Conservation (phyloP, 1,140 invertebrate species). For the Stegodyphus dumicola region DNA sequence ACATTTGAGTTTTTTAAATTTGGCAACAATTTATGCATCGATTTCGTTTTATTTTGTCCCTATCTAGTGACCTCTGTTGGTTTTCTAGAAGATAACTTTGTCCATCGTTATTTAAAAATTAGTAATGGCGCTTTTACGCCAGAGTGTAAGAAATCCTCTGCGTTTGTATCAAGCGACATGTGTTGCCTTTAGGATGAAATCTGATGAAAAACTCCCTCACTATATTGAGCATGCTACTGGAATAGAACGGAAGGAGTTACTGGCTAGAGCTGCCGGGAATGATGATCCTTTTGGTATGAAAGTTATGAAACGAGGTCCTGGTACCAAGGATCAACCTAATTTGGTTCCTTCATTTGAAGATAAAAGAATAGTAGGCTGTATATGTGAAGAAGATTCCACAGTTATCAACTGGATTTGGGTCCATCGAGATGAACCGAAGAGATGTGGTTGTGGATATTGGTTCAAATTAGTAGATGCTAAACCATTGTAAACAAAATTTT, state of each 20-base stretch:
- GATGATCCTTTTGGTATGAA: conserved; percentile 91
- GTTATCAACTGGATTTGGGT: conserved; percentile 94
- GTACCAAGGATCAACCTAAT: conserved; percentile 88
- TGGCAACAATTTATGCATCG: no score
- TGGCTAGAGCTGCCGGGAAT: conserved; percentile 86
- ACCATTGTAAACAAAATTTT: conserved; percentile 35
- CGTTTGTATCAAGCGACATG: conserved; percentile 19
- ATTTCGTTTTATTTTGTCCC: no score
- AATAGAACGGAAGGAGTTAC: conserved; percentile 87
- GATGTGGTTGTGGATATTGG: conserved; percentile 96
- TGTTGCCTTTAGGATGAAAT: conserved; percentile 4
- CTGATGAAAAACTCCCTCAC: conserved; percentile 28
- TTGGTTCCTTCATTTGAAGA: conserved; percentile 89
- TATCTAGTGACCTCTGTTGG: neutral
- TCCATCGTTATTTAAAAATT: neutral
- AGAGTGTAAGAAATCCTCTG: neutral
- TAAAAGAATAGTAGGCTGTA: conserved; percentile 91
- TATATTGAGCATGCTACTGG: conserved; percentile 90
- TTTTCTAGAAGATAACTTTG: conserved; percentile 1
- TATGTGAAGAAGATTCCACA: conserved; percentile 94
- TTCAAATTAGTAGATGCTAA: conserved; percentile 84
- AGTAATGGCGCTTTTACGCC: conserved; percentile 30
- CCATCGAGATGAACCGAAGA: conserved; percentile 84
- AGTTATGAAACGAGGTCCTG: conserved; percentile 80
- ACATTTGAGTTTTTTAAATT: no score